Percentiles rank a stretch among this genome's conserved stretches.
These are phyloP conservation scores for Aldrovandia affinis DNA, from an alignment of 2,797 vertebrate species.

Conservation along the genomic window DNA sequence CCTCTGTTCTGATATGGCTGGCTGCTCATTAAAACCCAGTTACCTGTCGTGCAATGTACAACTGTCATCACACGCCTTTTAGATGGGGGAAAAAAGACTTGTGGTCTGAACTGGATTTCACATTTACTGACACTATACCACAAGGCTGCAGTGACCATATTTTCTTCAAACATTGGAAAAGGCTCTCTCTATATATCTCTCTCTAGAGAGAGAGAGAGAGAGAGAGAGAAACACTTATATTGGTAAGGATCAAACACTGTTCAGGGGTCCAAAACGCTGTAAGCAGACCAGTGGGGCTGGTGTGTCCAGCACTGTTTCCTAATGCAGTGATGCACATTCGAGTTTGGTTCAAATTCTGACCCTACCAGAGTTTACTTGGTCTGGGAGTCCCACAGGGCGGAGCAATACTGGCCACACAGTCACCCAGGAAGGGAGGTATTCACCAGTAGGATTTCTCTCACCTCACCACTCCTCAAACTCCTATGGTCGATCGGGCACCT, in stretches of 20 bases:
- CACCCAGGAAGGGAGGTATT: neutral
- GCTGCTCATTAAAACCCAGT: neutral
- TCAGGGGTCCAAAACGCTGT: too few relatives aligned
- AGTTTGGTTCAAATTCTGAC: neutral
- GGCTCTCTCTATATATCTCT: too few relatives aligned
- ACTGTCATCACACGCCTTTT: neutral
- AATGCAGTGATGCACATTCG: too few relatives aligned
- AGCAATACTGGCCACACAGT: neutral
- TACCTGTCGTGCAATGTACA: neutral
- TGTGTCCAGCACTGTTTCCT: too few relatives aligned
- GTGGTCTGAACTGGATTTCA: neutral
- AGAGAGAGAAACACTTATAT: too few relatives aligned
- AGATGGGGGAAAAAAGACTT: neutral
- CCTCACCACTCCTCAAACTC: neutral
- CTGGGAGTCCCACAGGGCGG: neutral
- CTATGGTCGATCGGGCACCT: neutral
- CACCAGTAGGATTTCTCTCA: neutral
- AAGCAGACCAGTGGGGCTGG: too few relatives aligned
- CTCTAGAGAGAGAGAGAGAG: too few relatives aligned
- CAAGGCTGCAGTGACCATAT: neutral
- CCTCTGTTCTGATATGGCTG: neutral
- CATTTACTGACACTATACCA: neutral
- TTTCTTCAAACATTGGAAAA: neutral
- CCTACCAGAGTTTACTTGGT: neutral
- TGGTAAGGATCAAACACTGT: neutral